phyloP scores from a whole-genome alignment of 2,888 invertebrate genomes.

The Coenonympha glycerion region DNA sequence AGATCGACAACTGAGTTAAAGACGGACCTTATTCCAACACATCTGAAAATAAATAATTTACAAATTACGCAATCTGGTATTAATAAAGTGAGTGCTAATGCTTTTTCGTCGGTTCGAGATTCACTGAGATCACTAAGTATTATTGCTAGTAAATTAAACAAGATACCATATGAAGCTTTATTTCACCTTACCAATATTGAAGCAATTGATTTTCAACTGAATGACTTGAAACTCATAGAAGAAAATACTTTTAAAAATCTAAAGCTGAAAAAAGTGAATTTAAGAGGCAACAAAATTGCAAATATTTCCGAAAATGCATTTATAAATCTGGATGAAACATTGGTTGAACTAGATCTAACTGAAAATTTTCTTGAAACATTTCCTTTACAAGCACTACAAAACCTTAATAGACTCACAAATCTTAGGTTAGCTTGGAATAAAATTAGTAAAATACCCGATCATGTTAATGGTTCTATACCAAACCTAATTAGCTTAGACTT shows the following conservation, averaged over 20 bases:
- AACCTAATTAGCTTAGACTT: slow-evolving; percentile 87
- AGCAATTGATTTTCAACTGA: slow-evolving; percentile 88
- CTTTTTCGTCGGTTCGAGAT: slow-evolving; percentile 80
- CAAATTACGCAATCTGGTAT: slow-evolving; percentile 86
- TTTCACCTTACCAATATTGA: slow-evolving; percentile 81
- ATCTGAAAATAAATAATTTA: slow-evolving; percentile 81
- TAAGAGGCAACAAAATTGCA: slow-evolving; percentile 89
- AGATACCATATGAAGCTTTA: slow-evolving; percentile 86
- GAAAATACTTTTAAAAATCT: slow-evolving; percentile 90
- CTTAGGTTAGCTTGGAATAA: slow-evolving; percentile 88
- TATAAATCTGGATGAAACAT: slow-evolving; percentile 82
- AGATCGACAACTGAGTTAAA: slow-evolving; percentile 84
- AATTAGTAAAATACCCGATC: slow-evolving; percentile 84
- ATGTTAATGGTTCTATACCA: slow-evolving; percentile 81
- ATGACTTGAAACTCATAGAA: slow-evolving; percentile 87
- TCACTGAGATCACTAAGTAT: slow-evolving; percentile 85
- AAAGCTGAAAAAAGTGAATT: slow-evolving; percentile 85
- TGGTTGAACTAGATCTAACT: slow-evolving; percentile 89
- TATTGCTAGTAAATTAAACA: slow-evolving; percentile 82
- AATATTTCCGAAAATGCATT: slow-evolving; percentile 90
- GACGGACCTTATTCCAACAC: slow-evolving; percentile 83
- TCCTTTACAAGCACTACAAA: slow-evolving; percentile 85
- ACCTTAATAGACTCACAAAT: slow-evolving; percentile 82
- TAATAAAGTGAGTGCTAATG: slow-evolving; percentile 81
- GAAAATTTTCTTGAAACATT: slow-evolving; percentile 90